Base-by-base conservation (phyloP, 2,888 invertebrate species). In the Drosophila emarginata region DNA sequence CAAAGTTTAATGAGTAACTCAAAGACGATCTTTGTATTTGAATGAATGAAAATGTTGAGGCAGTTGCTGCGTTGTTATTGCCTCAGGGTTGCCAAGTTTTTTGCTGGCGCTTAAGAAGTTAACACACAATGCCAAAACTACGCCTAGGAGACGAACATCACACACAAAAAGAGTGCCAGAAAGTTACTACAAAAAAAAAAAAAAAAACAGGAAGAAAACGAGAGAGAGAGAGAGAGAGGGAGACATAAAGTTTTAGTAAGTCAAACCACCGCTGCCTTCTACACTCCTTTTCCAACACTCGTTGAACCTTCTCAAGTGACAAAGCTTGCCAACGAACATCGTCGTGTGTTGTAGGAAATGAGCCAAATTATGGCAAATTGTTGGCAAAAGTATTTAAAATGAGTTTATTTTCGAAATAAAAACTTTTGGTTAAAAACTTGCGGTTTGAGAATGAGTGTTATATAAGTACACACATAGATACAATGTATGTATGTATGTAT, bases 281-380 rank as follows among this genome's bases (percentile, higher is more conserved):
- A 15, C 26, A 12, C 39, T 12, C 26, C 32, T 32, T 32, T 32
- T 32, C 11, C 32, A 9, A 6, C 39, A 11, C 2, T 0, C 6
- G 4, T 6, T 26, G 5, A 4, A 5, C 0, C 14, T 12, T 36
- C 39, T 14, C 37, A 66, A 61, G 72, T 72, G 72, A 72, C 72
- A 72, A 71, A 71, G 71, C 71, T 69, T 53, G 72, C 65, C 71
- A 71, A 57, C 71, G 37, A n/a, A n/a, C 9, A 2, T 39, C 32
- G 39, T 39, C 26, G 39, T 45, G 18, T 45, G 18, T 45, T 18
- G 40, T 18, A 75, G 76, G 76, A 84, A 84, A 84, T 84, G 86
- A 82, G 86, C 88, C 87, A 84, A 84, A 84, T 84, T 84, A 88
- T 84, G 80, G 88, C 83, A 84, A 84, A 84, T 84, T 84, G 83